Base-by-base conservation (phyloP, 1,140 invertebrate genomes). In the Latrodectus geometricus region DNA sequence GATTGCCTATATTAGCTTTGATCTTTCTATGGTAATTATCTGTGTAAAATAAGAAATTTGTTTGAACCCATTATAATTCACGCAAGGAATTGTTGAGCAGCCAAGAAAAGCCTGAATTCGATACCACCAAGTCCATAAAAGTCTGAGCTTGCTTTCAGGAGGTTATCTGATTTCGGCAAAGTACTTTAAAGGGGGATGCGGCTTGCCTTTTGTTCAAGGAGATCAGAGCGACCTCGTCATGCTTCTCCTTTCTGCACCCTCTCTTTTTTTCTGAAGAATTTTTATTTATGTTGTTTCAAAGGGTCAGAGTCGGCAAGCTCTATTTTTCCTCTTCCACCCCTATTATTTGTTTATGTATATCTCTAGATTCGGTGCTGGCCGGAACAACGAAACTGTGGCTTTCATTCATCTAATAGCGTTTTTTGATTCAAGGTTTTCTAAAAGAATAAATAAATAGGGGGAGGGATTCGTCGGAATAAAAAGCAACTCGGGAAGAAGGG, bases 151-250 rank as follows among this genome's bases (percentile, higher is more conserved):
- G 35, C 73, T 56, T 76, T 54, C 50, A 52, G 54, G 48, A 48
- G 73, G 82, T 84, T 84, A 84, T 84, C 82, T 84, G 82, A 84
- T 84, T 84, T 84, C 82, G 82, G 20, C 54, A 82, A 69, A 82
- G 69, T 82, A 49, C 79, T 82, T 82, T 66, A 82, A 73, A 50
- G 68, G 82, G 82, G 82, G 65, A 14, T n/a, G 82, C 82, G 83
- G 74, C 20, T 49, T 65, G 23, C 48, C 75, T 78, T 86, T 86
- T 77, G 83, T 77, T 86, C 75, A 54, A 52, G 11, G 21, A 35
- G 75, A 65, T 74, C 52, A 52, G 35, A 35, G n/a, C 54, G 12
- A 21, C 49, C 80, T n/a, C 35, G 23, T 35, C 61, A 79, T 66
- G 61, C 35, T 48, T 83, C 70, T 84, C 61, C 82, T 14, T 54